A percentile compares a stretch with the other conserved stretches of the same genome.
These are phyloP conservation scores for Oreochromis niloticus DNA, from an alignment of 2,113 vertebrate genomes.

Conservation along the genomic window DNA sequence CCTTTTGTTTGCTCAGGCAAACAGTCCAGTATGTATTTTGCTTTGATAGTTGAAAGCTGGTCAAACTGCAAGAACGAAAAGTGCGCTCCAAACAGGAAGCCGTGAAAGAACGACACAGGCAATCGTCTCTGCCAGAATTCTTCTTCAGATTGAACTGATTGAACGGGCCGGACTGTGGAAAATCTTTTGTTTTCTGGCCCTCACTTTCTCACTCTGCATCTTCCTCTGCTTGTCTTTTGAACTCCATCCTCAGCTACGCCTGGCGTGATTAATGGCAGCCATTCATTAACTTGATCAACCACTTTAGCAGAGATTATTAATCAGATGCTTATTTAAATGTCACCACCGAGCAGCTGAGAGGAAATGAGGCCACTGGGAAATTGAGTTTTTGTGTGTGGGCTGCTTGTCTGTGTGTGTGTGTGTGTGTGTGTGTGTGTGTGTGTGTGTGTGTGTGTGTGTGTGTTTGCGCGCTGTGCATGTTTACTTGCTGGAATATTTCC, in stretches of 20 bases:
- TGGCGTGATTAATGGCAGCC: constrained; percentile 64
- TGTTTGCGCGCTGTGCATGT: neutral
- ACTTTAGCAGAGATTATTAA: constrained; percentile 71
- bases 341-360: constrained; percentile 38
- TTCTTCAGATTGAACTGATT: constrained; percentile 10
- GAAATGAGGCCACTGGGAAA: constrained; percentile 63
- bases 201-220: neutral
- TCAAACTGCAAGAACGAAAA: neutral
- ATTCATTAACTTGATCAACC: constrained; percentile 74
- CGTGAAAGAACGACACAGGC: neutral
- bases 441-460: neutral
- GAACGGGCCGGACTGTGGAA: neutral
- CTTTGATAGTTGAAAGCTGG: neutral
- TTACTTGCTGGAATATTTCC: neutral
- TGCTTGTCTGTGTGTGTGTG: neutral
- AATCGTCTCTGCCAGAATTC: neutral
- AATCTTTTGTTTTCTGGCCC: neutral
- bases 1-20: constrained; percentile 9
- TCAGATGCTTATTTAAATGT: constrained; percentile 74
- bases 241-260: constrained; percentile 28
- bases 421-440: neutral
- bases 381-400: constrained; percentile 15
- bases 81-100: neutral
- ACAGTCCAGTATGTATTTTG: neutral
- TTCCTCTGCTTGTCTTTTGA: neutral